Percentiles rank a stretch among this genome's conserved stretches.
Conservation (phyloP, 2,888 invertebrate genomes). For the Campoplex nolae region DNA sequence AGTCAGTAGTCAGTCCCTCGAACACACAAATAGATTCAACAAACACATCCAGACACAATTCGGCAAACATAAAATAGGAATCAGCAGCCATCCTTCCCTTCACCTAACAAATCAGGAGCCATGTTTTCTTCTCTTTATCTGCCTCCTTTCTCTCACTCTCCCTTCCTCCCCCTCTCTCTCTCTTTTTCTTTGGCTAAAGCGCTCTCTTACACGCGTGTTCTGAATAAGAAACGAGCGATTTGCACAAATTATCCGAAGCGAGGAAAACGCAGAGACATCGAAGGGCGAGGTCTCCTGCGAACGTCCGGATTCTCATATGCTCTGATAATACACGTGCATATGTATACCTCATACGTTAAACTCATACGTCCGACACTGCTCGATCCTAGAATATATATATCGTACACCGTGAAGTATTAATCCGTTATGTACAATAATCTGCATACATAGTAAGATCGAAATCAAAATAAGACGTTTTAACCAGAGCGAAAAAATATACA, state of each 20-base stretch:
- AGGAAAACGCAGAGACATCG: slow-evolving; percentile 49
- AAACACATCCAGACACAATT: slow-evolving; percentile 70
- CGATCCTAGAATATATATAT: background rate
- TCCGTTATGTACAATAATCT: background rate
- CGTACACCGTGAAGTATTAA: background rate
- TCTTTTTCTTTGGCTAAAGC: slow-evolving; percentile 52
- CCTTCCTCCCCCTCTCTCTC: slow-evolving; percentile 10
- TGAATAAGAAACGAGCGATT: slow-evolving; percentile 78
- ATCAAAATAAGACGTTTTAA: background rate
- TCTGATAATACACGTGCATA: background rate
- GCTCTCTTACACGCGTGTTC: slow-evolving; percentile 70
- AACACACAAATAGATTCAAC: slow-evolving; percentile 76
- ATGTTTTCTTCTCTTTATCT: background rate
- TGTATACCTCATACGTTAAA: background rate
- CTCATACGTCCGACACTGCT: slow-evolving; percentile 17
- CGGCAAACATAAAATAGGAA: slow-evolving; percentile 73
- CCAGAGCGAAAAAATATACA: background rate
- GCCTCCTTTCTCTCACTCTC: slow-evolving; percentile 44
- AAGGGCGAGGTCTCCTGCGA: slow-evolving; percentile 54
- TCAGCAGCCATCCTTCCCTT: slow-evolving; percentile 7
- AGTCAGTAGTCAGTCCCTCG: slow-evolving; percentile 35
- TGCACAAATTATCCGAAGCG: slow-evolving; percentile 73
- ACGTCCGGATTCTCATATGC: slow-evolving; percentile 49
- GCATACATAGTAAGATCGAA: background rate
- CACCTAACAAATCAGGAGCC: slow-evolving; percentile 75